Evolutionary conservation across 2,888 invertebrate species (phyloP), one percentile per base, ranked within the genome.

Genomic region (Antheraea assamensis): DNA sequence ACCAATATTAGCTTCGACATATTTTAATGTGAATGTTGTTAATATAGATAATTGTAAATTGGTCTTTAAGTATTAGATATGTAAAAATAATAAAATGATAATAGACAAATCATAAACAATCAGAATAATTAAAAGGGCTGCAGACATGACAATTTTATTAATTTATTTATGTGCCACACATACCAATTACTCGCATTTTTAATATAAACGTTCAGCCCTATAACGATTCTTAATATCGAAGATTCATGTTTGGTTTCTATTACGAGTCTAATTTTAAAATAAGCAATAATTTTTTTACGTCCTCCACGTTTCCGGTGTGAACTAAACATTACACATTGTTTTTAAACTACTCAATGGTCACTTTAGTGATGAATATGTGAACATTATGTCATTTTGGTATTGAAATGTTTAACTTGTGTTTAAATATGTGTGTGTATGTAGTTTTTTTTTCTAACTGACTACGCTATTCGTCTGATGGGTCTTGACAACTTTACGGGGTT

Each of bases 221-320:
- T 70, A 27, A 77, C 76, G 72, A 72, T 76, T 76, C 74, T 76
- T 77, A 80, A 81, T 83, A 82, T 85, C 83, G 81, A 83, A 81
- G 76, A 74, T 68, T 68, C 35, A 76, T 80, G 74, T 83, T 86
- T 81, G 79, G 80, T 75, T 77, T 76, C 78, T 78, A 84, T 82
- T 79, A 82, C 77, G 79, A 76, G 74, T 82, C 80, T 83, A 82
- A 82, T 82, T 82, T 81, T 75, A 76, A 80, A 76, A 80, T 81
- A 80, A 79, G 80, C 79, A 78, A 80, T 78, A 75, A 78, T 80
- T 71, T 71, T 71, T 71, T 79, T 80, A 77, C 73, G 72, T 75
- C 73, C 73, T 78, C 77, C 80, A 78, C 74, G 77, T 78, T 82
- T 83, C 82, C 82, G 80, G 74, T 81, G 72, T 24, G 71, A 73